Evolutionary conservation across 2,888 invertebrate genomes (phyloP).

Genomic region (Thyatira batis): DNA sequence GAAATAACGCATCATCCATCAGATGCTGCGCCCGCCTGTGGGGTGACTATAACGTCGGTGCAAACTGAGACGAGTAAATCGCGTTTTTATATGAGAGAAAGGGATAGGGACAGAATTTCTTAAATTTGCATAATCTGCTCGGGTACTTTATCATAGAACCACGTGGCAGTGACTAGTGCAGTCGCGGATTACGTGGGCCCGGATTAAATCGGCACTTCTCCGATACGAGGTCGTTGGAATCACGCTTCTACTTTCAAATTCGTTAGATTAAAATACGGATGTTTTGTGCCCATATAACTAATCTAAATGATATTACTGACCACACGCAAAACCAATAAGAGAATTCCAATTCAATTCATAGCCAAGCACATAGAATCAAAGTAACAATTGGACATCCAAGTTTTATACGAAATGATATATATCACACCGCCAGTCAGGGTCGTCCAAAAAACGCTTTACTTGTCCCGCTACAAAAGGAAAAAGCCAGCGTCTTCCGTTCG

Average conservation of each 20-base stretch:
- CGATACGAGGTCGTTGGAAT: slow-evolving; percentile 45
- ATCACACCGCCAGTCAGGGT: slow-evolving; percentile 69
- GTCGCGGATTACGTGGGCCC: slow-evolving; percentile 70
- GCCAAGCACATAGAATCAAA: slow-evolving; percentile 56
- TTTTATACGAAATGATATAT: slow-evolving; percentile 80
- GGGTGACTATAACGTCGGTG: slow-evolving; percentile 65
- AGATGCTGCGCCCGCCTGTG: slow-evolving; percentile 67
- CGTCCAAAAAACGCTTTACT: slow-evolving; percentile 81
- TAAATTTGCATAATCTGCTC: slow-evolving; percentile 81
- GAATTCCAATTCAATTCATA: slow-evolving; percentile 26
- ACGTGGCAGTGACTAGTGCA: slow-evolving; percentile 82
- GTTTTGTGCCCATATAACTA: slow-evolving; percentile 4
- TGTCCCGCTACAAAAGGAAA: slow-evolving; percentile 81
- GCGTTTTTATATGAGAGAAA: slow-evolving; percentile 39
- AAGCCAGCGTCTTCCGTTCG: slow-evolving; percentile 82
- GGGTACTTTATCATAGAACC: slow-evolving; percentile 82
- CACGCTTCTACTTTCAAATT: slow-evolving; percentile 36
- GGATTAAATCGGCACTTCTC: slow-evolving; percentile 69
- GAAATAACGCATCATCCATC: slow-evolving; percentile 82
- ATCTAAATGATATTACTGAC: slow-evolving; percentile 2
- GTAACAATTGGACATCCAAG: slow-evolving; percentile 68
- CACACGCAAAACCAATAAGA: slow-evolving; percentile 8
- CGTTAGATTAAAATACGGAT: slow-evolving; percentile 2
- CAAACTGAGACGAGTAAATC: slow-evolving; percentile 47
- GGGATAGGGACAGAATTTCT: slow-evolving; percentile 65